Evolutionary conservation across 2,113 vertebrate species (phyloP), one percentile per base, ranked within the genome.

Genomic region (Mobula hypostoma): DNA sequence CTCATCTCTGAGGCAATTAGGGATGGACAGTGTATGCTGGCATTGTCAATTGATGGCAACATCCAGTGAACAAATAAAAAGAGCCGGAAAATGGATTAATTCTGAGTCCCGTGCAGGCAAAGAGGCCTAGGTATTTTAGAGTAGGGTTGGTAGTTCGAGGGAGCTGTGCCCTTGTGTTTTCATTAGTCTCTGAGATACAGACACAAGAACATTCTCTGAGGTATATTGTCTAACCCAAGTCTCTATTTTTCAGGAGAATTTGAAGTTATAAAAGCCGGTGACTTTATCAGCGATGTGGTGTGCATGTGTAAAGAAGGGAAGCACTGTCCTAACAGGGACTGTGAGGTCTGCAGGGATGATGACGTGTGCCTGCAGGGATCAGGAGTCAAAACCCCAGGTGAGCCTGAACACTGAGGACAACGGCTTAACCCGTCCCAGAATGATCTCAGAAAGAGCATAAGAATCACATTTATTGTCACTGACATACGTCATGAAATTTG

Each of bases 241-340:
- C 24, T 93, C 5, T 93, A 12, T 74, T 74, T 74, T 56, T 93
- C 24, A 93, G 91, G 91, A 56, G 91, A 27, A 24, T 93, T 93
- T 93, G 91, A 93, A 27, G 40, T 48, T 11, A 15, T 76, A 12
- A 15, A 74, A 56, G 21, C 8, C 17, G 91, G 91, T 56, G 24
- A 74, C 91, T 2, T 2, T 17, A 0, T 93, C 6, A 72, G 15
- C 1, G 24, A 93, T 14, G 36, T 93, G 15, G 24, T 56, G 91
- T 93, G 91, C 17, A 27, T 93, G 36, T 93, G 91, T 29, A 74
- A 56, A 14, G 0, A 76, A 15, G 91, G 91, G 21, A 93, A 56
- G 70, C 91, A 93, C 40, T 93, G 91, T 24, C 36, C 36, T 15
- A 93, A 93, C 66, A 72, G 27, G 29, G 91, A 93, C 40, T 93